phyloP scores from a whole-genome alignment of 2,797 vertebrate species.

The Chelon labrosus region DNA sequence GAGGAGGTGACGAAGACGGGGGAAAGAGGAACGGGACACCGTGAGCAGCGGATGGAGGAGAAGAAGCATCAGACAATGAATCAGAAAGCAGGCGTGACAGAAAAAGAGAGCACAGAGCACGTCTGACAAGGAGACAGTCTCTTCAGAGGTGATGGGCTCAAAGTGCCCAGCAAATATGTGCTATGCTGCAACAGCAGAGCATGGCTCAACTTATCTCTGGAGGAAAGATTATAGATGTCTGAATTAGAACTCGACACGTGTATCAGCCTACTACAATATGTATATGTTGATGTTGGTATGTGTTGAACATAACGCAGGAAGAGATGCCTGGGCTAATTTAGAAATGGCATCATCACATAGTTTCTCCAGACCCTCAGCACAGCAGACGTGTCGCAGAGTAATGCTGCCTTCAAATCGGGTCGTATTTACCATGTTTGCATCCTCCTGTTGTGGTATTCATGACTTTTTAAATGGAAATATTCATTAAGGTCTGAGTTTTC shows the following conservation, averaged over 20 bases:
- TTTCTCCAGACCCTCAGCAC: no score
- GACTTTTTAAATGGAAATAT: no score
- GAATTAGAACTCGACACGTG: constrained; percentile 12
- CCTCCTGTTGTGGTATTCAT: no score
- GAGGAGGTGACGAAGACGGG: constrained; percentile 39
- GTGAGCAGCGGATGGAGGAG: constrained; percentile 18
- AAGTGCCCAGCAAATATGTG: constrained; percentile 46
- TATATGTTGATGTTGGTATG: no score
- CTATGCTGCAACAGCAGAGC: constrained; percentile 24
- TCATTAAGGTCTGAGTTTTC: no score
- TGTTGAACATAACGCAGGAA: no score
- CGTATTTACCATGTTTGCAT: no score
- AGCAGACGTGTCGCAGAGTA: no score
- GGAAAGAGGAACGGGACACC: constrained; percentile 20
- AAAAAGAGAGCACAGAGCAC: constrained; percentile 28
- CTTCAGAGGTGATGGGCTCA: constrained; percentile 55
- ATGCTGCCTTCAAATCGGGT: no score
- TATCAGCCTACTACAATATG: no score
- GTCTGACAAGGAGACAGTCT: constrained; percentile 46
- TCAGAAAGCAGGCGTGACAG: constrained; percentile 40
- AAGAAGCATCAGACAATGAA: constrained; percentile 26
- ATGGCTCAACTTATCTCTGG: constrained; percentile 19
- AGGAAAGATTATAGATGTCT: constrained; percentile 29
- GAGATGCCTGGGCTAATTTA: no score
- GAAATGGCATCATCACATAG: no score